These are phyloP conservation scores for Nebria ingens DNA, from an alignment of 1,140 invertebrate genomes.

Conservation along the genomic window DNA sequence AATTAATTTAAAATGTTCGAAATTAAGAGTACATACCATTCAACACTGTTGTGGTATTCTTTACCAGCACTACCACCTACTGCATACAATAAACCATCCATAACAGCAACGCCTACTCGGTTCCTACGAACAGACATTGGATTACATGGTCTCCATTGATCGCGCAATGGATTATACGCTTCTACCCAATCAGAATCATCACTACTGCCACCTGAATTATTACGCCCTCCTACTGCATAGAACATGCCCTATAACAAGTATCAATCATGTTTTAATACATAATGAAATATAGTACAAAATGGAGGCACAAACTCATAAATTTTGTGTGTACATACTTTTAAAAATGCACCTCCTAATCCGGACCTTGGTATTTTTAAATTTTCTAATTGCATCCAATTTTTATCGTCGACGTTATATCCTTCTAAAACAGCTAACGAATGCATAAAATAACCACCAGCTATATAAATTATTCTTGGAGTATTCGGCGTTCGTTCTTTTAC, in stretches of 20 bases:
- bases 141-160: conserved; percentile 66
- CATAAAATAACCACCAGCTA: conserved; percentile 78
- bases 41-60: conserved; percentile 77
- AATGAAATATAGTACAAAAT: neutral
- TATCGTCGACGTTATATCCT: conserved; percentile 76
- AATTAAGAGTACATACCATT: conserved; percentile 50
- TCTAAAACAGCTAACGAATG: conserved; percentile 79
- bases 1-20: conserved; percentile 11
- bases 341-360: conserved; percentile 76
- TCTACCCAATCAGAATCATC: conserved; percentile 71
- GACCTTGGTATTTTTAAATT: conserved; percentile 73
- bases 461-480: conserved; percentile 76
- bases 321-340: conserved; percentile 51
- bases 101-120: conserved; percentile 80
- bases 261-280: no score
- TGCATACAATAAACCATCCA: conserved; percentile 83
- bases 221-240: conserved; percentile 84
- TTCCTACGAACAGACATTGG: conserved; percentile 78
- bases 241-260: conserved; percentile 56
- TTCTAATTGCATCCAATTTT: conserved; percentile 68
- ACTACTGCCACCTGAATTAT: conserved; percentile 73
- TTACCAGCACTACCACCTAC: conserved; percentile 77
- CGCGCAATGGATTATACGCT: conserved; percentile 65
- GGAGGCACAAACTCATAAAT: neutral
- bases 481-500: conserved; percentile 78